A percentile compares a stretch with the other conserved stretches of the same genome.
phyloP scores from a whole-genome alignment of 2,797 vertebrate species.

The Oryzias dopingdopingensis region DNA sequence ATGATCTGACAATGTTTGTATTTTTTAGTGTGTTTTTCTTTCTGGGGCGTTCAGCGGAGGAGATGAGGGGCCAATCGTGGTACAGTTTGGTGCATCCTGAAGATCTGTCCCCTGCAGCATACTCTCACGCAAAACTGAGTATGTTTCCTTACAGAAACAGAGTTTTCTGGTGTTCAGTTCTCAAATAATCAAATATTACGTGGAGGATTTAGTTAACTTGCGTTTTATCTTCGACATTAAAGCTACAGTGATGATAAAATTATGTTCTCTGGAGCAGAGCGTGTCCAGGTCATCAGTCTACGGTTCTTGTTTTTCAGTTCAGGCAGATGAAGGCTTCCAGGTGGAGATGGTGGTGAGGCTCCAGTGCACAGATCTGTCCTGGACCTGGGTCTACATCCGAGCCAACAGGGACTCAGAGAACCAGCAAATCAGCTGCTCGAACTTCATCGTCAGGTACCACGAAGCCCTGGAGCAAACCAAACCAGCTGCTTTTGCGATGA shows the following conservation, averaged over 20 bases:
- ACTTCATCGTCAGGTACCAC: conserved; percentile 79
- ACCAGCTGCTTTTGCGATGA: not conserved
- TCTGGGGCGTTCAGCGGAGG: conserved; percentile 77
- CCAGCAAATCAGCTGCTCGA: conserved; percentile 63
- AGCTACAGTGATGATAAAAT: not conserved
- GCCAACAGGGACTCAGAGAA: conserved; percentile 26
- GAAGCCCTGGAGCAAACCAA: conserved; percentile 1
- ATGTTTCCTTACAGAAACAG: conserved; percentile 52
- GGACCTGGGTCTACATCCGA: conserved; percentile 23
- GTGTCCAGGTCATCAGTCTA: not conserved
- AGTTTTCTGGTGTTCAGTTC: not conserved
- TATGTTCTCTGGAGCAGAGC: not conserved
- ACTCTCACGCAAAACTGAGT: conserved; percentile 78
- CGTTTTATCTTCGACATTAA: not conserved
- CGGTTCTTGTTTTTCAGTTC: conserved; percentile 53
- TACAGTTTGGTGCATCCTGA: conserved; percentile 85
- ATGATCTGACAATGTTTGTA: conserved; percentile 2
- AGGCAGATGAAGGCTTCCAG: conserved; percentile 48
- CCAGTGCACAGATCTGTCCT: conserved; percentile 6
- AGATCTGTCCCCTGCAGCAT: conserved; percentile 66
- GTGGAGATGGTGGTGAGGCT: conserved; percentile 73
- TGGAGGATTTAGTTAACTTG: not conserved
- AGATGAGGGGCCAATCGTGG: conserved; percentile 82
- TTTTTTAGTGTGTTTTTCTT: conserved; percentile 73
- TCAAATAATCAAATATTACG: not conserved